Base-by-base conservation (phyloP, 2,797 vertebrate genomes). In the Scleropages formosus region DNA sequence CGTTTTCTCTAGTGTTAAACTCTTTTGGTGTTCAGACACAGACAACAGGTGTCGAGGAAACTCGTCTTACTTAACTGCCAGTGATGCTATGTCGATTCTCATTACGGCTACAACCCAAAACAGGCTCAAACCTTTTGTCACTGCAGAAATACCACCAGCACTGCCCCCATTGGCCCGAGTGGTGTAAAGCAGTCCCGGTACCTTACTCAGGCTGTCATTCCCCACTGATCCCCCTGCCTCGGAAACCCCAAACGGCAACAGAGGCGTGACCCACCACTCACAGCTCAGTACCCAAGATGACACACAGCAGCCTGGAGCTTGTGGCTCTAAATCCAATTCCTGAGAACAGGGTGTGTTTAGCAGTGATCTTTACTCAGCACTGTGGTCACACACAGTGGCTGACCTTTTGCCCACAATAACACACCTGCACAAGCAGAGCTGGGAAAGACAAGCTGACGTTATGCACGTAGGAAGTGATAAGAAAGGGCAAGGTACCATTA, bases 401-500 rank as follows among this genome's bases (percentile, higher is more conserved):
- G 58, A n/a, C 69, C 69, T 58, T 71, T 71, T 22, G 12, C 51
- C 56, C 44, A 62, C 44, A 44, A 49, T 39, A 76, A 58, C 16
- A 46, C 75, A 76, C 75, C 75, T 75, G 74, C 68, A 26, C 65
- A 16, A 53, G 49, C 26, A 56, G 53, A 66, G 18, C 8, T 0
- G 18, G 0, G 39, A 49, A 39, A 22, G 10, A 20, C 8, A 26
- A 60, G 65, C 66, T 60, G 56, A 46, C 74, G 26, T 27, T 59
- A 44, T 20, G 64, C 74, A 47, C 15, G 31, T 67, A 59, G 31
- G 39, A 63, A 0, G 39, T 86, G 88, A 91, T 90, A 89, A 90
- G 78, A 80, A 71, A 84, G 84, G 89, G 84, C 70, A 83, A 82
- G 85, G 88, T 67, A 82, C 89, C 78, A 83, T 76, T 86, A 31